Conservation (phyloP, 2,113 vertebrate genomes). For the Calidris pygmaea region DNA sequence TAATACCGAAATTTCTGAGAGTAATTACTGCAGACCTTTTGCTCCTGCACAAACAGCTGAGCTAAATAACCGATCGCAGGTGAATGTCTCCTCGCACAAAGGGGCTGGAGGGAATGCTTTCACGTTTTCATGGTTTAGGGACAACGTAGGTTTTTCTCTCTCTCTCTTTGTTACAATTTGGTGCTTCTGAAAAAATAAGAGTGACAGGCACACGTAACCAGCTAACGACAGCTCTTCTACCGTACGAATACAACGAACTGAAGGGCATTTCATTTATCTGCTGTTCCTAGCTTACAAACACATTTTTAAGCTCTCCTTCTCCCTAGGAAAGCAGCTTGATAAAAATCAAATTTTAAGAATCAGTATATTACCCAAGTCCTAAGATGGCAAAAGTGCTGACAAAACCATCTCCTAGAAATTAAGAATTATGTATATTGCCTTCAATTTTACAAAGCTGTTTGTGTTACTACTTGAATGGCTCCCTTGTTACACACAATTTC, state of each 20-base stretch:
- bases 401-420: slow-evolving; percentile 67
- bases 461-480: slow-evolving; percentile 64
- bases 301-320: neutral
- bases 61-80: neutral
- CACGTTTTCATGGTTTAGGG: neutral
- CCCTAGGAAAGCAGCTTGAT: neutral
- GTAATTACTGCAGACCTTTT: slow-evolving; percentile 6
- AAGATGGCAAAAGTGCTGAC: slow-evolving; percentile 63
- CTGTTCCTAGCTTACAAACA: neutral
- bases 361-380: slow-evolving; percentile 9
- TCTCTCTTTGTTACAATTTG: neutral
- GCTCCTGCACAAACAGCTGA: neutral
- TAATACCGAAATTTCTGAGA: neutral
- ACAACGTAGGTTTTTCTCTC: neutral
- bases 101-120: neutral
- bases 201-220: neutral
- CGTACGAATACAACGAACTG: neutral
- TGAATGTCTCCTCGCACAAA: neutral
- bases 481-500: slow-evolving; percentile 73
- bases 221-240: neutral
- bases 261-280: neutral
- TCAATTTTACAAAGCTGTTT: slow-evolving; percentile 73
- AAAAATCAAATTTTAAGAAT: slow-evolving; percentile 35
- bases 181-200: neutral
- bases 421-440: slow-evolving; percentile 71